These are phyloP conservation scores for Caenorhabditis sp. DNA, from an alignment of 2,888 invertebrate genomes.

Conservation along the genomic window DNA sequence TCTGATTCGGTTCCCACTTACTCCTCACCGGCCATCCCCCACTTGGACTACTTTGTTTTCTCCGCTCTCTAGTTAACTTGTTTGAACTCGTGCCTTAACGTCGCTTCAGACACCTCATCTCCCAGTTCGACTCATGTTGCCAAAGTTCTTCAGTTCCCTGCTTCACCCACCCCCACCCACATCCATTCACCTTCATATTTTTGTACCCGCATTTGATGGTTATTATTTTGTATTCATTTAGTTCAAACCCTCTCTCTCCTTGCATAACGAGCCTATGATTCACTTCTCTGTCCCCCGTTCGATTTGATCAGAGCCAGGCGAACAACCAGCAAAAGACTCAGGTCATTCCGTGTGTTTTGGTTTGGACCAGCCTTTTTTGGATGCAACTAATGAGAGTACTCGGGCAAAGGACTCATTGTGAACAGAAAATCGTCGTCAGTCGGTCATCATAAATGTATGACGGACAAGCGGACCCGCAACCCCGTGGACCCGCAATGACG, in stretches of 20 bases:
- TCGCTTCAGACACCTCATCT: background rate
- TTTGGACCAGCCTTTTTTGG: background rate
- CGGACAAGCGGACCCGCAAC: slow-evolving; percentile 1
- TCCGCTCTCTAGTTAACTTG: background rate
- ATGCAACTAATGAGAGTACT: slow-evolving; percentile 54
- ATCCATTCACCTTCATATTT: too few relatives aligned
- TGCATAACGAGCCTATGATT: too few relatives aligned
- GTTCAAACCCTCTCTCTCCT: too few relatives aligned
- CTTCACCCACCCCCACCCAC: background rate
- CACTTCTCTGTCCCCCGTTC: too few relatives aligned
- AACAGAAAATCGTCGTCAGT: slow-evolving; percentile 35
- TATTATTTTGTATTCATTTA: too few relatives aligned
- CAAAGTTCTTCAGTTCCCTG: too few relatives aligned
- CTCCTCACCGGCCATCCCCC: background rate
- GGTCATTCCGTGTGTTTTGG: slow-evolving; percentile 9
- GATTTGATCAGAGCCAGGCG: too few relatives aligned
- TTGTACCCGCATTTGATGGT: too few relatives aligned
- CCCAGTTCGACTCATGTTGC: too few relatives aligned
- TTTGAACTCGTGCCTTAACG: slow-evolving; percentile 2
- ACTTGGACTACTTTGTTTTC: background rate
- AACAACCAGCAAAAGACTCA: too few relatives aligned
- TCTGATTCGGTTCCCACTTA: background rate
- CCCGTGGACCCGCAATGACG: slow-evolving; percentile 19
- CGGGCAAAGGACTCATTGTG: slow-evolving; percentile 15
- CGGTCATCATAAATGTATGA: slow-evolving; percentile 49